These are phyloP conservation scores for Limnephilus lunatus DNA, from an alignment of 2,888 invertebrate species.

Conservation along the genomic window DNA sequence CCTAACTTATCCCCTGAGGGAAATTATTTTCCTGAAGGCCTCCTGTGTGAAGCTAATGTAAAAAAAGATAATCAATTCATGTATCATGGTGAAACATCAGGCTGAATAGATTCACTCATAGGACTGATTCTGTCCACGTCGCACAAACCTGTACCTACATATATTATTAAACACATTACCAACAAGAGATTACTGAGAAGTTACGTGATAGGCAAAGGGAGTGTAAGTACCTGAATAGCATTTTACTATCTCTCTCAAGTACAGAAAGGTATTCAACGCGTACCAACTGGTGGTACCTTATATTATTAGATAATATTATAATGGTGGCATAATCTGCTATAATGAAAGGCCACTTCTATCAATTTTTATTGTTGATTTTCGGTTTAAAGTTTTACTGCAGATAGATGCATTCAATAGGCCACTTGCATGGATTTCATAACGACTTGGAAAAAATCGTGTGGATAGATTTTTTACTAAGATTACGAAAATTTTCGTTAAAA, in stretches of 20 bases:
- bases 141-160: neutral
- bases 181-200: neutral
- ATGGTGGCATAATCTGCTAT: neutral
- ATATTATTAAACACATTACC: neutral
- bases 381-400: too few species aligned
- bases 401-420: too few species aligned
- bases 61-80: neutral
- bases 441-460: too few species aligned
- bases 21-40: too few species aligned
- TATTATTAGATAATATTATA: neutral
- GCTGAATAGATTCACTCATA: neutral
- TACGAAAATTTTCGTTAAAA: too few species aligned
- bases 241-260: neutral
- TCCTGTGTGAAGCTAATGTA: too few species aligned
- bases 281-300: neutral
- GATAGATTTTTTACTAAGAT: too few species aligned
- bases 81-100: neutral
- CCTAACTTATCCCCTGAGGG: too few species aligned
- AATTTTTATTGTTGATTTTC: too few species aligned
- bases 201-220: conserved; percentile 2
- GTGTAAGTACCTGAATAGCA: neutral
- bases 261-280: neutral
- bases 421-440: too few species aligned
- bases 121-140: neutral
- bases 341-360: neutral